These are phyloP conservation scores for Sapayoa aenigma DNA, from an alignment of 2,113 vertebrate species.

Conservation along the genomic window DNA sequence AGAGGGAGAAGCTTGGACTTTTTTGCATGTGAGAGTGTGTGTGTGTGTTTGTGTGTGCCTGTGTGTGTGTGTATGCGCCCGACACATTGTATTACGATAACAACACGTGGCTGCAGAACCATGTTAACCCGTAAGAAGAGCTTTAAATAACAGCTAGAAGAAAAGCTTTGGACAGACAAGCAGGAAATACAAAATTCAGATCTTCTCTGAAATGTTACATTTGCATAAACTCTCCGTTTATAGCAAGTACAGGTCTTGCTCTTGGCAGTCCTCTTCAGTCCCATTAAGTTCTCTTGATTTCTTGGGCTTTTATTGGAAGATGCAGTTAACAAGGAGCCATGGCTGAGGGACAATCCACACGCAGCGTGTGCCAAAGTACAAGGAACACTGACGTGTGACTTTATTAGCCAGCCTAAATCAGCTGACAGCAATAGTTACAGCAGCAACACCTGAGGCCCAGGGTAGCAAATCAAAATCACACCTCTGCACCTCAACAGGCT, in stretches of 20 bases:
- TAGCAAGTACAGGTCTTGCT: not conserved
- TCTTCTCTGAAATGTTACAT: conserved; percentile 27
- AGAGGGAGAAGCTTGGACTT: not conserved
- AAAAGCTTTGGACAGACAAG: not conserved
- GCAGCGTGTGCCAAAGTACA: not conserved
- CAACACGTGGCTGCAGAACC: not conserved
- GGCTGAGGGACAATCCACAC: not conserved
- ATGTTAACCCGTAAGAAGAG: not conserved
- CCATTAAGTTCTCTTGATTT: not conserved
- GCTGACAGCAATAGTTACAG: not conserved
- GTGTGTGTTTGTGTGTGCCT: not conserved
- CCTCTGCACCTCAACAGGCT: not conserved
- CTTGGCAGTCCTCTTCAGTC: not conserved
- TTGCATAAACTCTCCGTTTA: conserved; percentile 23
- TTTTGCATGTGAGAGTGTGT: not conserved
- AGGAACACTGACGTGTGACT: not conserved
- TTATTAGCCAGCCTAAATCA: not conserved
- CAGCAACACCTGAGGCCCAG: not conserved
- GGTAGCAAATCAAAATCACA: not conserved
- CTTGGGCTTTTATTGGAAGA: not conserved
- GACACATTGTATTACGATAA: not conserved
- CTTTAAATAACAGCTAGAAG: not conserved
- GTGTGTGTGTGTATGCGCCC: not conserved
- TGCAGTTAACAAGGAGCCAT: not conserved
- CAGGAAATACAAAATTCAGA: not conserved